Conservation (phyloP, 2,888 invertebrate genomes). For the Acronicta leporina region DNA sequence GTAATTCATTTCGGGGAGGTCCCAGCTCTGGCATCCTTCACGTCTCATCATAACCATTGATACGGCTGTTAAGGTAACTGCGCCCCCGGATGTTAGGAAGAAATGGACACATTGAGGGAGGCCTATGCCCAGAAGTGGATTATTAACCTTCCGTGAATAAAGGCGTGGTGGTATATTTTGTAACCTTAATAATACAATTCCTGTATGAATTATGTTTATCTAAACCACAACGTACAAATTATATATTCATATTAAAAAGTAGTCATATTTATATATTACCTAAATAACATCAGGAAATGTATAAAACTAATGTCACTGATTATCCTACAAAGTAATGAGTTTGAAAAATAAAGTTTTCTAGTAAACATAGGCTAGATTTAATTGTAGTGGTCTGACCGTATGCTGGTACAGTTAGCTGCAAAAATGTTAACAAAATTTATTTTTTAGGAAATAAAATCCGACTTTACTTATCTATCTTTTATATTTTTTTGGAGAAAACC, state of each 20-base stretch:
- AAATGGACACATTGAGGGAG: too few species aligned
- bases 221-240: neutral
- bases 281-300: slow-evolving; percentile 32
- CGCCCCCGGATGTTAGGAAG: too few species aligned
- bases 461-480: too few species aligned
- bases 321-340: slow-evolving; percentile 40
- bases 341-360: slow-evolving; percentile 39
- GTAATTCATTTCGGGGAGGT: too few species aligned
- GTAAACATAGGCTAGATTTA: slow-evolving; percentile 45
- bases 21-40: too few species aligned
- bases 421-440: neutral
- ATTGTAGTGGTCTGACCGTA: slow-evolving; percentile 33
- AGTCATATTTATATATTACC: slow-evolving; percentile 10
- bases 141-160: too few species aligned
- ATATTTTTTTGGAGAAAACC: too few species aligned
- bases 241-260: neutral
- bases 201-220: neutral
- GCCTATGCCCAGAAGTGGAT: too few species aligned
- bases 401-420: slow-evolving; percentile 17
- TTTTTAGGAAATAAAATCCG: too few species aligned
- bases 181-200: neutral
- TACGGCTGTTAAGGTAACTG: too few species aligned
- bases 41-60: too few species aligned
- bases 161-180: too few species aligned
- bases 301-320: slow-evolving; percentile 8